Base-by-base conservation (phyloP, 1,140 invertebrate genomes). In the Papilio dardanus region DNA sequence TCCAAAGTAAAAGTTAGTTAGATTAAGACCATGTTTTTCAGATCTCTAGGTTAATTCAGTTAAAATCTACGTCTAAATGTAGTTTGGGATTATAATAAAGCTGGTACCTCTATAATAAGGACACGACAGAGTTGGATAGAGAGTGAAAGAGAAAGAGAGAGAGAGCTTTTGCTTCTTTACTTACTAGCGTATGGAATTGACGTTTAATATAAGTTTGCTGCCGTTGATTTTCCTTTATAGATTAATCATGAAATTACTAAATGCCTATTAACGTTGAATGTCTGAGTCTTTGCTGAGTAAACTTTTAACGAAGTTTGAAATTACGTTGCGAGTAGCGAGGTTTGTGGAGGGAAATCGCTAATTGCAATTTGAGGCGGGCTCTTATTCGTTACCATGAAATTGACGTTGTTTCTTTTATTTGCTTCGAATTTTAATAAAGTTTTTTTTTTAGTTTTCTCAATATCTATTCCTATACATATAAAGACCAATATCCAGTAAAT, bases 261-360 rank as follows among this genome's bases (percentile, higher is more conserved):
- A 54, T 10, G 21, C 50, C 50, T 54, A 54, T 54, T 54, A 54
- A 54, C 21, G 21, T 12, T 54, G 50, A 54, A 54, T 24, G 50
- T 54, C 50, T 54, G 21, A 54, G 50, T 54, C 50, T 54, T 54
- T 54, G 50, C 50, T 24, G 21, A 54, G 8, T 54, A 54, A 54
- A 54, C 50, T 54, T 54, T 54, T 54, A 54, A 54, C 50, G 19
- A 54, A 54, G 50, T 54, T 54, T 54, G 12, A 46, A 46, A 54
- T 24, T 54, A 24, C 21, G 50, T 54, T 54, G 50, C 50, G 10
- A 54, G 50, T 54, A 54, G 50, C 50, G 50, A 21, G 50, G 50
- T 54, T 54, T 54, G 50, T 21, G 50, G 21, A 54, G 50, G 50
- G 50, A 54, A 54, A 54, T 54, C 50, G 50, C 19, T 54, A 54